phyloP scores from a whole-genome alignment of 2,797 vertebrate genomes.

The Erethizon dorsatum region DNA sequence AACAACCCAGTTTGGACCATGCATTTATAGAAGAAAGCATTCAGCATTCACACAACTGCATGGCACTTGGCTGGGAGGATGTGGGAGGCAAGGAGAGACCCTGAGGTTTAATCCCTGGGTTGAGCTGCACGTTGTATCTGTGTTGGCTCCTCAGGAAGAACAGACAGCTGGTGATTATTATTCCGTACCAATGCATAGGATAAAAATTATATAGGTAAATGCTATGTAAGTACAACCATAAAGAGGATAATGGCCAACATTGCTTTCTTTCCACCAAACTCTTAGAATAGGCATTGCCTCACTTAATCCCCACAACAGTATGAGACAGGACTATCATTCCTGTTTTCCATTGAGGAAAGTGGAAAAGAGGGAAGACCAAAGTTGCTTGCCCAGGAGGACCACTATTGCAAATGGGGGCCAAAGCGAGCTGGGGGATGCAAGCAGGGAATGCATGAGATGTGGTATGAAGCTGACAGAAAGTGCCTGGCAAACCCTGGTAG shows the following conservation, averaged over 20 bases:
- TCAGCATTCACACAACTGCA: rapidly evolving
- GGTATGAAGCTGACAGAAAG: rapidly evolving
- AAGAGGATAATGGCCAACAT: rapidly evolving
- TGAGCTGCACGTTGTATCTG: neutral
- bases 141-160: neutral
- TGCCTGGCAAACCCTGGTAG: rapidly evolving
- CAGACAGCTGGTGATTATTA: neutral
- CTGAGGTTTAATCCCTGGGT: rapidly evolving
- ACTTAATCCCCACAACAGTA: rapidly evolving
- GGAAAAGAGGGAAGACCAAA: neutral
- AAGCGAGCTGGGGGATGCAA: neutral
- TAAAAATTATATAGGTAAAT: neutral
- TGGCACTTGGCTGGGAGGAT: neutral
- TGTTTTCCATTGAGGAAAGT: neutral
- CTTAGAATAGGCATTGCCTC: neutral
- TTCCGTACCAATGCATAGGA: neutral
- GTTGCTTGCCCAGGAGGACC: neutral
- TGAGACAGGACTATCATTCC: neutral
- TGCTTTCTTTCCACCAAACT: neutral
- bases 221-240: neutral
- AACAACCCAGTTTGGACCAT: too few relatives aligned
- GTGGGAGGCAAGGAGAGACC: neutral
- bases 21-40: rapidly evolving
- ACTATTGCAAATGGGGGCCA: neutral
- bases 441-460: neutral